A percentile compares a stretch with the other conserved stretches of the same genome.
Evolutionary conservation across 2,113 vertebrate genomes (phyloP).

Genomic region (Callochromis pleurospilus): DNA sequence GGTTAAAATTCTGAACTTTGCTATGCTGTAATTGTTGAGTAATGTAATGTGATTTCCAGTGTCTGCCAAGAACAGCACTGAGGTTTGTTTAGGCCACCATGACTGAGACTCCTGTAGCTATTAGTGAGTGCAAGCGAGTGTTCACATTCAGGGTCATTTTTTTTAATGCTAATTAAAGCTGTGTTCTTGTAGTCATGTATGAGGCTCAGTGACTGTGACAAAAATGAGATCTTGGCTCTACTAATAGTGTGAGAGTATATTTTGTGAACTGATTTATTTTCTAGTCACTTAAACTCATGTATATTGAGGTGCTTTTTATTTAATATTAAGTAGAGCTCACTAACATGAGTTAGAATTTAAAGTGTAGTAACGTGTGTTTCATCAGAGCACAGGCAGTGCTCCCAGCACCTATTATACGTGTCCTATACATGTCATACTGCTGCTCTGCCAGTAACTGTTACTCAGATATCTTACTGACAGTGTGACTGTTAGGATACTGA

Average conservation of each 20-base stretch:
- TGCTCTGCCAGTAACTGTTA: background rate
- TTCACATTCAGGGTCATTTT: background rate
- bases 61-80: background rate
- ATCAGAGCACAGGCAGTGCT: background rate
- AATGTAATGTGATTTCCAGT: background rate
- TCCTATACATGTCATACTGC: background rate
- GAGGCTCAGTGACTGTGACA: background rate
- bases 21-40: background rate
- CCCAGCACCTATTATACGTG: background rate
- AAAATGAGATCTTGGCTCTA: background rate
- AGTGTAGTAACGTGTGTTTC: background rate
- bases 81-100: background rate
- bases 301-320: background rate
- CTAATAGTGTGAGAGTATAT: background rate
- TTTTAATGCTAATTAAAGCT: background rate
- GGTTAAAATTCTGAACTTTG: background rate
- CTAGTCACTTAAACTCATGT: background rate
- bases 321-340: background rate
- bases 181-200: background rate
- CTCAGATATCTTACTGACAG: background rate
- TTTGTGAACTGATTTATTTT: background rate
- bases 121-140: background rate
- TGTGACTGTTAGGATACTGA: background rate
- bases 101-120: background rate
- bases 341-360: background rate